Conservation (phyloP, 1,140 invertebrate species). For the Apis dorsata region DNA sequence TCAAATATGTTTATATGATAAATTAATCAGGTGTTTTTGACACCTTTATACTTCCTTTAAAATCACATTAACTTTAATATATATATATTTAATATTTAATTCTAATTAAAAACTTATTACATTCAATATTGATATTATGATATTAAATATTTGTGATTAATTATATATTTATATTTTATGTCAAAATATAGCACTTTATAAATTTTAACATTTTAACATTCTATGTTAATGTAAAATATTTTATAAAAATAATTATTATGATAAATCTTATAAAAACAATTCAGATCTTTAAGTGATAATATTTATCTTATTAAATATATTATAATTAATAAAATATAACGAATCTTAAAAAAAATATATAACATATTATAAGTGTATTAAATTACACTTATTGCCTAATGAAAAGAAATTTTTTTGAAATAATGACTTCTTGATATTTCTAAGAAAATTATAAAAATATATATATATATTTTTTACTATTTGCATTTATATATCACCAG, state of each 20-base stretch:
- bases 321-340: background rate
- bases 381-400: conserved; percentile 28
- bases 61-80: background rate
- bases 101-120: background rate
- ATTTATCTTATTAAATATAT: conserved; percentile 12
- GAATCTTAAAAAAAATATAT: conserved; percentile 17
- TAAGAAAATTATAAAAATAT: conserved; percentile 23
- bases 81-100: background rate
- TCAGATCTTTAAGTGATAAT: background rate
- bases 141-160: background rate
- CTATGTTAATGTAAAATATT: background rate
- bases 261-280: background rate
- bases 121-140: background rate
- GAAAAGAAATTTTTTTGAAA: conserved; percentile 24
- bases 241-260: background rate
- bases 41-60: conserved; percentile 9
- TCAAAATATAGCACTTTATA: background rate
- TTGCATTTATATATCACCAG: conserved; percentile 20
- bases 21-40: background rate
- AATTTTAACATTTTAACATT: conserved; percentile 27
- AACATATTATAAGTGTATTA: conserved; percentile 23
- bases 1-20: background rate
- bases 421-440: conserved; percentile 27
- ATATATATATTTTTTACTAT: conserved; percentile 42
- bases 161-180: conserved; percentile 7